Percentiles rank a stretch among this genome's conserved stretches.
phyloP scores from a whole-genome alignment of 2,888 invertebrate species.

The Pyralis farinalis region DNA sequence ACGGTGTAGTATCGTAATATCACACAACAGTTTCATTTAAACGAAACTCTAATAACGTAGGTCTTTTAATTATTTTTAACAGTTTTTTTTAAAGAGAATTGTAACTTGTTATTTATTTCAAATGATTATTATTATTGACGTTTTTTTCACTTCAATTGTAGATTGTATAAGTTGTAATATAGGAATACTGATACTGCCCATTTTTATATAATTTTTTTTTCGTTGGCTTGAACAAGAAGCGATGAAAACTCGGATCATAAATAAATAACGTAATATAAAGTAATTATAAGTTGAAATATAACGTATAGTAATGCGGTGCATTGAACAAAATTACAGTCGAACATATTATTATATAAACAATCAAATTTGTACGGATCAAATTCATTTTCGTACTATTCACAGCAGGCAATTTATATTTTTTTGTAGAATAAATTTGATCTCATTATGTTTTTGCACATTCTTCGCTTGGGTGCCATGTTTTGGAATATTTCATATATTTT shows the following conservation, averaged over 20 bases:
- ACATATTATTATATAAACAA: conserved; percentile 26
- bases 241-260: conserved; percentile 15
- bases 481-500: conserved; percentile 35
- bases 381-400: conserved; percentile 37
- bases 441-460: conserved; percentile 58
- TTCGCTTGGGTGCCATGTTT: conserved; percentile 66
- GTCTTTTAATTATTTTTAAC: conserved; percentile 74
- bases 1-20: conserved; percentile 63
- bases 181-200: conserved; percentile 76
- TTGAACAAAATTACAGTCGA: conserved; percentile 60
- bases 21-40: conserved; percentile 64
- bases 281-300: conserved; percentile 47
- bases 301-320: conserved; percentile 31
- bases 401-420: conserved; percentile 69
- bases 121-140: conserved; percentile 78
- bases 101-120: conserved; percentile 81
- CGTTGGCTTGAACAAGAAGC: conserved; percentile 35
- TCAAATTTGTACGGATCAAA: conserved; percentile 45
- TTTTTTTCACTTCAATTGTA: conserved; percentile 69
- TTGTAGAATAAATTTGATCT: conserved; percentile 64
- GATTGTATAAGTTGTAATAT: conserved; percentile 73
- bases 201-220: conserved; percentile 57
- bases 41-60: conserved; percentile 57
- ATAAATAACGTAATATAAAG: conserved; percentile 32
- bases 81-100: conserved; percentile 68